Percentiles rank a stretch among this genome's conserved stretches.
phyloP scores from a whole-genome alignment of 2,888 invertebrate genomes.

The Caenorhabditis sp. region DNA sequence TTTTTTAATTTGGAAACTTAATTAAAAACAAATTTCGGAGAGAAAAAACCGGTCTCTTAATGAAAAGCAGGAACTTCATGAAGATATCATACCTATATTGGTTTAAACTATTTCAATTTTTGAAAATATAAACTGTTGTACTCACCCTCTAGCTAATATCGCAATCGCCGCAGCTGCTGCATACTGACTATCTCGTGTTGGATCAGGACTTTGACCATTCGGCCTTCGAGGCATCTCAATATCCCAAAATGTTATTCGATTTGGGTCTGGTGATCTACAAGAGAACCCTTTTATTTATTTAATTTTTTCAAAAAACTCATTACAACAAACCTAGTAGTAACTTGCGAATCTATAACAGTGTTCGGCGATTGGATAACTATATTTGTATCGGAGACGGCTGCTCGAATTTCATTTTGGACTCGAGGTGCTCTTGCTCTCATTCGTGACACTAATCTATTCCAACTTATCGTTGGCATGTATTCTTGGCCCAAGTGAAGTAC shows the following conservation, averaged over 20 bases:
- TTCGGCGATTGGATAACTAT: slow-evolving; percentile 49
- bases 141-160: slow-evolving; percentile 40
- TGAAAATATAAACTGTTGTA: too few relatives aligned
- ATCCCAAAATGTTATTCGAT: slow-evolving; percentile 43
- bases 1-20: neutral
- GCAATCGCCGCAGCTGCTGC: slow-evolving; percentile 52
- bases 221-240: slow-evolving; percentile 43
- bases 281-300: neutral
- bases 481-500: slow-evolving; percentile 40
- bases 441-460: slow-evolving; percentile 24
- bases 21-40: too few relatives aligned
- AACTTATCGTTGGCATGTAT: slow-evolving; percentile 21
- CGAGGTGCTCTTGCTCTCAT: slow-evolving; percentile 29
- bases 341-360: slow-evolving; percentile 33
- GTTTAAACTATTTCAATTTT: too few relatives aligned
- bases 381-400: slow-evolving; percentile 41
- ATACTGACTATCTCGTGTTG: slow-evolving; percentile 44
- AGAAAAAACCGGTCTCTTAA: too few relatives aligned
- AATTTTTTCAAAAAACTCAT: neutral
- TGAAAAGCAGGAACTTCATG: too few relatives aligned
- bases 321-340: slow-evolving; percentile 12
- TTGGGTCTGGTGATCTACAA: slow-evolving; percentile 21
- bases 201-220: slow-evolving; percentile 29
- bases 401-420: slow-evolving; percentile 22
- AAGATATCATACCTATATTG: too few relatives aligned